phyloP scores from a whole-genome alignment of 2,113 vertebrate genomes.

The Grantiella picta region DNA sequence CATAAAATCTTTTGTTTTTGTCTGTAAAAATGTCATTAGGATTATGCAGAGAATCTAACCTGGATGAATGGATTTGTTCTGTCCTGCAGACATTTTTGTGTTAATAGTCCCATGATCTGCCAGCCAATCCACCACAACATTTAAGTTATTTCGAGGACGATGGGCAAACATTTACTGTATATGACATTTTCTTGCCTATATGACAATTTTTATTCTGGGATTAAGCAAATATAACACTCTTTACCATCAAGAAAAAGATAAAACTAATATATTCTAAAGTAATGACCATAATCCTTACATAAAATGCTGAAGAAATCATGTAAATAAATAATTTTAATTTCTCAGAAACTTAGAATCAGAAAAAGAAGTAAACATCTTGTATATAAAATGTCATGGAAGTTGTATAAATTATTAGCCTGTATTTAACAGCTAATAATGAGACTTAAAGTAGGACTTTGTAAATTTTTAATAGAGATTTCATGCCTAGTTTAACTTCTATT shows the following conservation, averaged over 20 bases:
- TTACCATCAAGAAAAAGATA: background rate
- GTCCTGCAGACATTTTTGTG: background rate
- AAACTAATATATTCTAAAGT: background rate
- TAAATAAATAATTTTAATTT: background rate
- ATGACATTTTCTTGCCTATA: background rate
- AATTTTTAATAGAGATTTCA: slow-evolving; percentile 14
- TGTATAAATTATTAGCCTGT: background rate
- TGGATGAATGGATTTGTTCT: background rate
- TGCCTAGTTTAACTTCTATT: background rate
- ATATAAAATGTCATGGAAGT: background rate
- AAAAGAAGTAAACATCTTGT: background rate
- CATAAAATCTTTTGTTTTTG: background rate
- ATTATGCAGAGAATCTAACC: background rate
- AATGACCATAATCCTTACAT: background rate
- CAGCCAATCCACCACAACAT: background rate
- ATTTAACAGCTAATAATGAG: slow-evolving; percentile 17
- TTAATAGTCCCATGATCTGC: background rate
- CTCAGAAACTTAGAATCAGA: background rate
- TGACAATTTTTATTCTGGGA: background rate
- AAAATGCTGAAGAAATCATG: background rate
- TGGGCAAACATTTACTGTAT: background rate
- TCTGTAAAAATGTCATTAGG: background rate
- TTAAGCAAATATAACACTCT: background rate
- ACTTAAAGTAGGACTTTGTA: background rate
- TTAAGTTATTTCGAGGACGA: background rate